Percentiles rank a stretch among this genome's conserved stretches.
Conservation (phyloP, 1,140 invertebrate species). For the Linepithema humile region DNA sequence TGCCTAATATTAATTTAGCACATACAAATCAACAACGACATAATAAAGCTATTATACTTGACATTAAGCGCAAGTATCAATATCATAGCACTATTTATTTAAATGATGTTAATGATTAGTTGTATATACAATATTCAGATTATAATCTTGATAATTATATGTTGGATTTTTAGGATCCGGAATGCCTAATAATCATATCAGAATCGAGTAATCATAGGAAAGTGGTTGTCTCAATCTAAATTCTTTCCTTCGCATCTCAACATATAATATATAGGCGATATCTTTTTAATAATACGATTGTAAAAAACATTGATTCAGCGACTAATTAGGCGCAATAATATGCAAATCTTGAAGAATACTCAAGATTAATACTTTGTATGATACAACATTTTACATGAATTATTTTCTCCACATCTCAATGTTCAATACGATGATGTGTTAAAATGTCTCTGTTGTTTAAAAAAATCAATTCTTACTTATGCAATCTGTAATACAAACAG, state of each 20-base stretch:
- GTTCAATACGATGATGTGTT: neutral
- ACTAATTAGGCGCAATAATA: neutral
- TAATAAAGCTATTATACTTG: constrained; percentile 58
- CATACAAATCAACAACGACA: constrained; percentile 50
- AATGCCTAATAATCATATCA: constrained; percentile 81
- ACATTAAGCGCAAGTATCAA: constrained; percentile 50
- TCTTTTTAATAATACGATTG: constrained; percentile 36
- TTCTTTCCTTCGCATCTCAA: neutral
- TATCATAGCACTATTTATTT: constrained; percentile 75
- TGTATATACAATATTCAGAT: constrained; percentile 81
- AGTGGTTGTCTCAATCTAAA: constrained; percentile 78
- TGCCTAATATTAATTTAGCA: constrained; percentile 53
- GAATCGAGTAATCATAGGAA: constrained; percentile 71
- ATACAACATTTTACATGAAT: neutral
- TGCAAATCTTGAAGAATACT: constrained; percentile 5
- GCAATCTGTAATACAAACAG: neutral
- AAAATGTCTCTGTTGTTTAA: neutral
- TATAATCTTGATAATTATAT: constrained; percentile 76
- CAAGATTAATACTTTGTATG: neutral
- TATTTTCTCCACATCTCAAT: neutral
- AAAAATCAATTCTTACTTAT: neutral
- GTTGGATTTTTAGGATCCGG: constrained; percentile 79
- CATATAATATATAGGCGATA: neutral
- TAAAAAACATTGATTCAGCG: constrained; percentile 16
- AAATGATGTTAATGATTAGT: constrained; percentile 78